phyloP scores from a whole-genome alignment of 2,113 vertebrate species.

The Nipponia nippon region DNA sequence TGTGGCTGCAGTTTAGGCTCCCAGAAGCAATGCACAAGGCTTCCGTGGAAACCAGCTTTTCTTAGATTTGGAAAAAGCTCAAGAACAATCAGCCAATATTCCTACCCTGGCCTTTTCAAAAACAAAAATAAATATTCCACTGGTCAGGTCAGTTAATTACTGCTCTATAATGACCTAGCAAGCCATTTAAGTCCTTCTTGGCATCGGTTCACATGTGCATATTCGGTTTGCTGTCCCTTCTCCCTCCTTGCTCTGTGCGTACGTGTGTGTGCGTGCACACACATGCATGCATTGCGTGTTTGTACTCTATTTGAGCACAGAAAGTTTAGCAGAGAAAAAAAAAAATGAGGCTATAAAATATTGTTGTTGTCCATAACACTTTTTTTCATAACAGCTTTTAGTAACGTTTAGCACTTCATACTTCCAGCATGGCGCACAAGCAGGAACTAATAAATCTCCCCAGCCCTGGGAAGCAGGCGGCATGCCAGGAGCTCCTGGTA shows the following conservation, averaged over 20 bases:
- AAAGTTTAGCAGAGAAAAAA: neutral
- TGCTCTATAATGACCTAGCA: neutral
- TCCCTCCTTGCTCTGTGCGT: neutral
- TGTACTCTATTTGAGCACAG: neutral
- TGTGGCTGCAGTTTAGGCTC: neutral
- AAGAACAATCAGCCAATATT: neutral
- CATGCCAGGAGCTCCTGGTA: neutral
- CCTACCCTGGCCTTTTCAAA: neutral
- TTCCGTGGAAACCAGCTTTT: neutral
- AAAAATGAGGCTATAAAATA: neutral
- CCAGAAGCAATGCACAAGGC: neutral
- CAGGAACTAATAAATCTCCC: neutral
- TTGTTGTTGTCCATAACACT: neutral
- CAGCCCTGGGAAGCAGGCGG: neutral
- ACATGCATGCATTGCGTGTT: accelerated
- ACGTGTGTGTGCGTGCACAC: neutral
- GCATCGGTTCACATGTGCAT: neutral
- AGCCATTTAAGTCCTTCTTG: neutral
- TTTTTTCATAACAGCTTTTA: neutral
- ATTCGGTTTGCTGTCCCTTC: neutral
- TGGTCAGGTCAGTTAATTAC: neutral
- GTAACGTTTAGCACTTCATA: neutral
- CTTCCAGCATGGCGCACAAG: neutral
- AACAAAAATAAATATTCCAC: neutral
- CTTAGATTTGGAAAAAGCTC: neutral